These are phyloP conservation scores for Physocephala rufipes DNA, from an alignment of 2,888 invertebrate genomes.

Conservation along the genomic window DNA sequence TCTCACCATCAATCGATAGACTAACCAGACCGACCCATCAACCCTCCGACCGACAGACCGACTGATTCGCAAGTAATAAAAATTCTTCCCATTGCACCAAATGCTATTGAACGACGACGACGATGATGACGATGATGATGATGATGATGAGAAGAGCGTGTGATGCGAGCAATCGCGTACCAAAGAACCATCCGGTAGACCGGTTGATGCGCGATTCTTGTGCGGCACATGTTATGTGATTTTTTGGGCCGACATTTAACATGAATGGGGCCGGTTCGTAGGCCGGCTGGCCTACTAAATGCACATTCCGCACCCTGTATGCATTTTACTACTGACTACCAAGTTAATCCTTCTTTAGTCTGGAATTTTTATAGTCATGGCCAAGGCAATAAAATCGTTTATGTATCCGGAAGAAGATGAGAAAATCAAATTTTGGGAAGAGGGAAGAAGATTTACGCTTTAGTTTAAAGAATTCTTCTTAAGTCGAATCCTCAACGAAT, in stretches of 20 bases:
- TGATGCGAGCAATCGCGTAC: background rate
- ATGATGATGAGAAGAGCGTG: no score
- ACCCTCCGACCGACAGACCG: background rate
- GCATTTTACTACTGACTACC: background rate
- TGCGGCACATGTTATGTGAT: background rate
- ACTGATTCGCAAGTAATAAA: background rate
- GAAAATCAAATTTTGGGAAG: no score
- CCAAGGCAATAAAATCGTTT: no score
- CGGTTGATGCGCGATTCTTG: conserved; percentile 9
- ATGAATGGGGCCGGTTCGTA: conserved; percentile 8
- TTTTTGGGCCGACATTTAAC: conserved; percentile 17
- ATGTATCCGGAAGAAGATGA: no score
- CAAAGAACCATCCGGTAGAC: background rate
- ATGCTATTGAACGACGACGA: no score
- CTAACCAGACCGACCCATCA: no score
- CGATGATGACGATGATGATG: no score
- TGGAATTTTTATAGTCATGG: conserved; percentile 6
- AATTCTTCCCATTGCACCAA: conserved; percentile 3
- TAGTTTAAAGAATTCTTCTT: no score
- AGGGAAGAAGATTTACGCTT: no score
- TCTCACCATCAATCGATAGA: no score
- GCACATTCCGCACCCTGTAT: conserved; percentile 19
- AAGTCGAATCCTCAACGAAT: no score
- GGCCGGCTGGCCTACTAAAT: conserved; percentile 10
- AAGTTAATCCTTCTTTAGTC: background rate